Base-by-base conservation (phyloP, 2,888 invertebrate species). In the Cataglyphis cursor region DNA sequence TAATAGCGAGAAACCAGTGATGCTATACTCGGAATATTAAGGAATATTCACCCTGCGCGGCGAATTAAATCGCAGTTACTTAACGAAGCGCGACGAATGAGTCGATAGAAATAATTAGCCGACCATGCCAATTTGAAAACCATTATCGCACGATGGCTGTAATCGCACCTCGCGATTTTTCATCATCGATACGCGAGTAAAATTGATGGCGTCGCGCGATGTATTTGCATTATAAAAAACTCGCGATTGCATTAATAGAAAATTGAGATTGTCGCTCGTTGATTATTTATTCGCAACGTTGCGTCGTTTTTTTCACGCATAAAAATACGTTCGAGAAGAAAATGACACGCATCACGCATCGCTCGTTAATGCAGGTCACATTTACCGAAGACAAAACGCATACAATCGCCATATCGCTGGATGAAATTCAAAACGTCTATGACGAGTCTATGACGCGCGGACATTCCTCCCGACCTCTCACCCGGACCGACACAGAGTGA, bases 11-110 rank as follows among this genome's bases (percentile, higher is more conserved):
- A 12, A 75, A 76, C 15, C 80, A 28, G 28, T 59, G 75, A 84
- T 41, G 61, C 81, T 18, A 48, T 18, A 48, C 48, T 54, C 85
- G 51, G 59, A 51, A 51, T 51, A 51, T 51, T 41, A 73, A 76
- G 82, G 81, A 83, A 86, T 88, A 88, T 83, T 84, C 90, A 90
- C 88, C 85, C 54, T 3, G 48, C 18, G 44, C 81, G 76, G 83
- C 76, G 86, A 87, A 89, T 88, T 84, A 87, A 89, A 87, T 85
- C 84, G 82, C 87, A 84, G 76, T 83, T 86, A 73, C 81, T 78
- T 65, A 68, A 59, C 68, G 62, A 83, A 81, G 82, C 81, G 80
- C 82, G 78, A 80, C 65, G 66, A 54, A 81, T 66, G 82, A 76
- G 74, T 31, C 68, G 74, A 82, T 88, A 59, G 81, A 59, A 59